Evolutionary conservation across 2,797 vertebrate genomes (phyloP), one percentile per base, ranked within the genome.

Genomic region (Enteromius afrohamiltoni): DNA sequence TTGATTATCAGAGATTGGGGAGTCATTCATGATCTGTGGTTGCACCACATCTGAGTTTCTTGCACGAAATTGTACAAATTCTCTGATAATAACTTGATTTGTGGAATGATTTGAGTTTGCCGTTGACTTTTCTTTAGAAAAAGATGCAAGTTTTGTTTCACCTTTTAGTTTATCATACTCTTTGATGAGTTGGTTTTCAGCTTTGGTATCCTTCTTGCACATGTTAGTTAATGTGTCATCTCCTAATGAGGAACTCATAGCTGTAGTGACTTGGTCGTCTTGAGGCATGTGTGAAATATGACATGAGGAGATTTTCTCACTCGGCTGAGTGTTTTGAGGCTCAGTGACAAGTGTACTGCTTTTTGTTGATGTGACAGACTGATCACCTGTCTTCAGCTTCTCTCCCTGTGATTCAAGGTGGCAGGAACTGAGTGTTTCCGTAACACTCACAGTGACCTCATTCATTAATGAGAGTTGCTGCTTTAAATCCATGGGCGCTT

Each of bases 331-430:
- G 60, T 82, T 90, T 92, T 89, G 89, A 53, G 60, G 60, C 60
- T 88, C 88, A 85, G 89, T 86, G 83, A 89, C 85, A 91, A 64
- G 85, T 21, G 74, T 47, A 55, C 53, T 79, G 85, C 86, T 88
- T 89, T 90, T 89, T 87, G 70, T 89, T 89, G 90, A 93, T 91
- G 89, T 91, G 29, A 79, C 90, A 89, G 91, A 91, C 91, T 89
- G 90, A 88, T 87, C 86, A 82, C 31, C 65, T 85, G 85, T 84
- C 68, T 77, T 89, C 85, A 83, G 87, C 78, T 83, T 83, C 76
- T 79, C 85, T 88, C 85, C 84, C 70, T 89, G 88, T 87, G 77
- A 70, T 55, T 83, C 70, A 73, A 85, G 65, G 81, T 70, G 89
- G 87, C 69, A 82, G 80, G 79, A 77, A 40, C 7, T 3, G 60